These are phyloP conservation scores for Cephus runcator DNA, from an alignment of 2,888 invertebrate genomes.

Conservation along the genomic window DNA sequence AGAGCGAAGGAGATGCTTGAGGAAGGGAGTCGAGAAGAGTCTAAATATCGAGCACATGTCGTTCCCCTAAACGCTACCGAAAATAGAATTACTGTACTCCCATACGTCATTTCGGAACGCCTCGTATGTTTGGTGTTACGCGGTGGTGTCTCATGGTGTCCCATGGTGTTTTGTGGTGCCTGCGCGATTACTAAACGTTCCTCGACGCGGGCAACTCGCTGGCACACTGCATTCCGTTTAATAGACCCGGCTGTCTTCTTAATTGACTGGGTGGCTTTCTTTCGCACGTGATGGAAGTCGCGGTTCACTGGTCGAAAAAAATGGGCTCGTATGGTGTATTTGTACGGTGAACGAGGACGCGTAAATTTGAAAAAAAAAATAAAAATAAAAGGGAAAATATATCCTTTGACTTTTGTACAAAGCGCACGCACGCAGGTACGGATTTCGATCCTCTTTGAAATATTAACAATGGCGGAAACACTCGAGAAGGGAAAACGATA, in stretches of 20 bases:
- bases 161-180: neutral
- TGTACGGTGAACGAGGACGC: neutral
- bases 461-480: neutral
- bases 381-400: neutral
- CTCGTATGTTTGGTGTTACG: constrained; percentile 41
- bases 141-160: constrained; percentile 33
- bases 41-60: constrained; percentile 62
- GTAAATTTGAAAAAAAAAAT: neutral
- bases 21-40: constrained; percentile 32
- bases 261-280: constrained; percentile 60
- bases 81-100: constrained; percentile 53
- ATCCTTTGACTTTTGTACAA: neutral
- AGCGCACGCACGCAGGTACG: neutral
- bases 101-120: constrained; percentile 57
- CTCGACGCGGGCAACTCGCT: constrained; percentile 17
- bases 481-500: neutral
- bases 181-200: neutral
- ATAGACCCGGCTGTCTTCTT: constrained; percentile 62
- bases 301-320: neutral
- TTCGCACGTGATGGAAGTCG: constrained; percentile 26
- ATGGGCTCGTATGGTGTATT: neutral
- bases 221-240: constrained; percentile 43
- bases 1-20: constrained; percentile 10
- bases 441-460: neutral
- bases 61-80: constrained; percentile 46